Evolutionary conservation across 2,113 vertebrate genomes (phyloP).

Genomic region (Hucho hucho): DNA sequence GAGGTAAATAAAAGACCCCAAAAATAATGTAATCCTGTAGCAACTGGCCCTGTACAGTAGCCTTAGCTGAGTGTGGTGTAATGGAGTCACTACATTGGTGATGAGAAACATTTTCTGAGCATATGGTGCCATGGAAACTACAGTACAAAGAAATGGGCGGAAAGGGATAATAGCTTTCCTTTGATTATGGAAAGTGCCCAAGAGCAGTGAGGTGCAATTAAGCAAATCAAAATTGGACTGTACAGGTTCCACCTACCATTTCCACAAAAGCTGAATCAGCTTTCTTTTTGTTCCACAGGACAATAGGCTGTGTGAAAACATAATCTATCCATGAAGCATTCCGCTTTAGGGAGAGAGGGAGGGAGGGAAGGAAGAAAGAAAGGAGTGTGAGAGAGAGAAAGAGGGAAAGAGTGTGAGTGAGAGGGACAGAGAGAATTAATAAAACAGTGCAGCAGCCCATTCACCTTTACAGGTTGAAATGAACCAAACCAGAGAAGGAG

Average conservation of each 20-base stretch:
- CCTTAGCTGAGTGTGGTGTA: slow-evolving; percentile 41
- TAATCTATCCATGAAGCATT: background rate
- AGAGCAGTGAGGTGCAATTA: slow-evolving; percentile 20
- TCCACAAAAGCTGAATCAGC: slow-evolving; percentile 20
- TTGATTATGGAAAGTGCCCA: slow-evolving; percentile 29
- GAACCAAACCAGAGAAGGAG: background rate
- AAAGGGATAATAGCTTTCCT: slow-evolving; percentile 30
- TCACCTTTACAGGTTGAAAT: background rate
- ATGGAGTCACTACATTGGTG: slow-evolving; percentile 39
- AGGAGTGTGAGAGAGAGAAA: slow-evolving; percentile 5
- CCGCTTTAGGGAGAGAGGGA: background rate
- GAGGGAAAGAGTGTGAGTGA: background rate
- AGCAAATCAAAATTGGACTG: slow-evolving; percentile 24
- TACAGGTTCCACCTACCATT: slow-evolving; percentile 24
- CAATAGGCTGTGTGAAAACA: background rate
- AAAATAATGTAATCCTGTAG: slow-evolving; percentile 67
- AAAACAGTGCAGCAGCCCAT: background rate
- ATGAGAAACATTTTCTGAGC: slow-evolving; percentile 27
- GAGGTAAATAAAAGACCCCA: slow-evolving; percentile 62
- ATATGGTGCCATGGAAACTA: slow-evolving; percentile 28
- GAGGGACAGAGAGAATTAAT: background rate
- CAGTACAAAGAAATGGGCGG: slow-evolving; percentile 21
- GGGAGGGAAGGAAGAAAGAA: slow-evolving; percentile 1
- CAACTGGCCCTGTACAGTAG: slow-evolving; percentile 27
- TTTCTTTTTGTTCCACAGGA: slow-evolving; percentile 8